Conservation (phyloP, 2,888 invertebrate species). For the Apotomis betuletana region DNA sequence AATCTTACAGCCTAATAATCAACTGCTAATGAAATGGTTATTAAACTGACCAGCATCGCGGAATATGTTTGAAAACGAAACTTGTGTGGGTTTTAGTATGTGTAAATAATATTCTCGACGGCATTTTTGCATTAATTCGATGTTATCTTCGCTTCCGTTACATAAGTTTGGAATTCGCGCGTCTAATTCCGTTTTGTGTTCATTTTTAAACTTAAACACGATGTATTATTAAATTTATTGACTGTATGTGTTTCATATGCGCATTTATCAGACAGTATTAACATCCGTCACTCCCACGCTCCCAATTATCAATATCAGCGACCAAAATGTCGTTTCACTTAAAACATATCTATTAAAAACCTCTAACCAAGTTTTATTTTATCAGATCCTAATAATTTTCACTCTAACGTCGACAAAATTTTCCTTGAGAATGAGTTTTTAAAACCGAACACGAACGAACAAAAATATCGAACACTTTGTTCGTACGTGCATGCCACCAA, state of each 20-base stretch:
- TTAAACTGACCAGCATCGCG: background rate
- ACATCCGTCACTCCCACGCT: too few relatives aligned
- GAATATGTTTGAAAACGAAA: conserved; percentile 12
- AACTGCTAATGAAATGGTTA: conserved; percentile 2
- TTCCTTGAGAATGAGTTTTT: too few relatives aligned
- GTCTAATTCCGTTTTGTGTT: background rate
- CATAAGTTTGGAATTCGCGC: conserved; percentile 6
- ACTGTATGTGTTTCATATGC: background rate
- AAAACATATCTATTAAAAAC: too few relatives aligned
- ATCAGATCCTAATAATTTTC: too few relatives aligned
- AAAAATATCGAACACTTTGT: too few relatives aligned
- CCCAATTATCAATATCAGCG: too few relatives aligned
- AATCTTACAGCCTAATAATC: background rate
- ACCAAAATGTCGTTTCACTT: too few relatives aligned
- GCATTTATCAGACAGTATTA: background rate
- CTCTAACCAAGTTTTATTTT: too few relatives aligned
- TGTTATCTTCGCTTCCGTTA: conserved; percentile 27
- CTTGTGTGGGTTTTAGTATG: conserved; percentile 25
- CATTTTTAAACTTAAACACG: background rate
- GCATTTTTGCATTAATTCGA: conserved; percentile 27
- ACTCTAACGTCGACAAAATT: too few relatives aligned
- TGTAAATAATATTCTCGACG: conserved; percentile 1
- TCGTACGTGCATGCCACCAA: too few relatives aligned
- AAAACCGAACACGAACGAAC: too few relatives aligned
- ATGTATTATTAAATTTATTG: background rate